Conservation (phyloP, 2,113 vertebrate species). For the Corythoichthys intestinalis region DNA sequence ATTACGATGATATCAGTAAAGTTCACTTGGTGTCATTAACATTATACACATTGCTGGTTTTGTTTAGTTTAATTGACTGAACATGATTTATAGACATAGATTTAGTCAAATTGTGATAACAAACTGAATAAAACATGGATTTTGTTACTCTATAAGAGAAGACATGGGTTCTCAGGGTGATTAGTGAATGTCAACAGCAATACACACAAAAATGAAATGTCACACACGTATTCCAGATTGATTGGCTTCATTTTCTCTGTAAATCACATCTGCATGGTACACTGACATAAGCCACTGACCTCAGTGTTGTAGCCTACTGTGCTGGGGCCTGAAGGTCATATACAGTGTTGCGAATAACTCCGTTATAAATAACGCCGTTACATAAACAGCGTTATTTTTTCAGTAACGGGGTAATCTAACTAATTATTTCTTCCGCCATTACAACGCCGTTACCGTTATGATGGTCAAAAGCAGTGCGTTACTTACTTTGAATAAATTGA, state of each 20-base stretch:
- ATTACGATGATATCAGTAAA: neutral
- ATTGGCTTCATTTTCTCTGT: conserved; percentile 10
- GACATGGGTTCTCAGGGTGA: neutral
- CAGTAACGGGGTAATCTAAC: too few relatives aligned
- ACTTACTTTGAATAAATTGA: too few relatives aligned
- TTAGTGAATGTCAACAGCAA: neutral
- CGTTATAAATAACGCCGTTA: too few relatives aligned
- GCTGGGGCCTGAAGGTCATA: neutral
- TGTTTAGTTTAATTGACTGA: neutral
- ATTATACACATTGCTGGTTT: neutral
- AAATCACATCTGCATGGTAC: conserved; percentile 73
- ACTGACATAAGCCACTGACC: conserved; percentile 32
- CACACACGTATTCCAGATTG: conserved; percentile 11
- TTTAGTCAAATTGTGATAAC: neutral
- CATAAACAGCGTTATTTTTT: too few relatives aligned
- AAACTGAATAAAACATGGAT: neutral
- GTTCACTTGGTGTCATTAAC: neutral
- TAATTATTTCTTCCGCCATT: too few relatives aligned
- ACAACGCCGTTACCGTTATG: too few relatives aligned
- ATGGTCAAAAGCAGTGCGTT: too few relatives aligned
- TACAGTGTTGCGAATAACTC: too few relatives aligned
- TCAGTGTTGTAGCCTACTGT: conserved; percentile 20
- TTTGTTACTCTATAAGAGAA: neutral
- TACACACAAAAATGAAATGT: neutral
- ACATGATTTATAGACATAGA: neutral